Conservation (phyloP, 1,140 invertebrate genomes). For the Bombus consobrinus region DNA sequence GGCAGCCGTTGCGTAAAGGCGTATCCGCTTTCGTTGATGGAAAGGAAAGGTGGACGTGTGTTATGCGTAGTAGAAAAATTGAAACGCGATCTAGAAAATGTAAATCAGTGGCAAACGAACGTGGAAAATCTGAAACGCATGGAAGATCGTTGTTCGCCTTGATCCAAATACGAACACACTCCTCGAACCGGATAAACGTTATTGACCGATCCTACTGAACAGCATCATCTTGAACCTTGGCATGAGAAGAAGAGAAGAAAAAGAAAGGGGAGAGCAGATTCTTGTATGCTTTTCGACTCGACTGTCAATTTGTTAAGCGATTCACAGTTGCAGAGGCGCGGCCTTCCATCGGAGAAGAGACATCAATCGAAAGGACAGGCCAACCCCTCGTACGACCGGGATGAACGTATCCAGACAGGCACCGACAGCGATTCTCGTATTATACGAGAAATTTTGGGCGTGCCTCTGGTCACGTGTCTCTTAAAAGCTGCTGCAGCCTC, state of each 20-base stretch:
- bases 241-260: background rate
- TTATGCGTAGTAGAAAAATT: background rate
- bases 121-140: too few relatives aligned
- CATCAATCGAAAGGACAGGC: background rate
- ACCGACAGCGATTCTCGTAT: constrained; percentile 44
- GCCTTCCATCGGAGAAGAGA: background rate
- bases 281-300: background rate
- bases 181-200: background rate
- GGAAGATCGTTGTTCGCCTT: background rate
- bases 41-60: constrained; percentile 21
- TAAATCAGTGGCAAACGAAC: background rate
- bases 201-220: background rate
- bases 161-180: background rate
- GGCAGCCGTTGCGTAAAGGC: constrained; percentile 25
- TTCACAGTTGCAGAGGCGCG: constrained; percentile 15
- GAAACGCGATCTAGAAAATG: background rate
- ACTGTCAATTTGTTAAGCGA: constrained; percentile 38
- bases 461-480: constrained; percentile 58
- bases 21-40: constrained; percentile 30
- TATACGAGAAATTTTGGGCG: constrained; percentile 55
- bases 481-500: constrained; percentile 65
- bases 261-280: background rate
- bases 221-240: too few relatives aligned
- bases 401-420: constrained; percentile 32
- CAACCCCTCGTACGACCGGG: background rate